These are phyloP conservation scores for Phataginus tricuspis DNA, from an alignment of 2,797 vertebrate genomes.

Conservation along the genomic window DNA sequence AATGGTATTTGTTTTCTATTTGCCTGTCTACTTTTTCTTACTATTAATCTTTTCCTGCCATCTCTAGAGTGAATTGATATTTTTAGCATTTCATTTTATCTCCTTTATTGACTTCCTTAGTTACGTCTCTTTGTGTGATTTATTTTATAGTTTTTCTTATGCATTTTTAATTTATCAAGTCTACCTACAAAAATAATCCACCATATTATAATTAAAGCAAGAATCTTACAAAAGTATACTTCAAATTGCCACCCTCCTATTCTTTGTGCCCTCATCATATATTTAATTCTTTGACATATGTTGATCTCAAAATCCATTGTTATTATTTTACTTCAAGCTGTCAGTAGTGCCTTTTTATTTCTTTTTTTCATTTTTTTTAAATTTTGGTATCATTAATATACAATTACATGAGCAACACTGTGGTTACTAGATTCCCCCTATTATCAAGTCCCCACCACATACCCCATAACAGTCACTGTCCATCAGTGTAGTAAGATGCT, in stretches of 20 bases:
- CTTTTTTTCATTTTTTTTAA: too few relatives aligned
- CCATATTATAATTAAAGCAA: background rate
- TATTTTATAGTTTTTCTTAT: background rate
- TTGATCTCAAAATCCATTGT: background rate
- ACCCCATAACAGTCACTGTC: too few relatives aligned
- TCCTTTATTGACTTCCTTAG: conserved; percentile 7
- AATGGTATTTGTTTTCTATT: conserved; percentile 51
- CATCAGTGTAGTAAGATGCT: too few relatives aligned
- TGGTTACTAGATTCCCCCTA: too few relatives aligned
- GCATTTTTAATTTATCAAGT: conserved; percentile 18
- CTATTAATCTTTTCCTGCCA: background rate
- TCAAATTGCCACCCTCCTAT: background rate
- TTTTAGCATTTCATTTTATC: conserved; percentile 31
- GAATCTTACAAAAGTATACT: background rate
- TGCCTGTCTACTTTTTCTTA: background rate
- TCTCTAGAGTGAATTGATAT: background rate
- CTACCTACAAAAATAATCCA: background rate
- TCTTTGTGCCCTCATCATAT: background rate
- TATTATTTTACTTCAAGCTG: background rate
- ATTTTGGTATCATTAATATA: too few relatives aligned
- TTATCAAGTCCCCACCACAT: too few relatives aligned
- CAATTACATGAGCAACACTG: too few relatives aligned
- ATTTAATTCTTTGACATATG: background rate
- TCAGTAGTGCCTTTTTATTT: too few relatives aligned
- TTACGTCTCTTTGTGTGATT: background rate